Evolutionary conservation across 2,113 vertebrate species (phyloP), one percentile per base, ranked within the genome.

Genomic region (Phaetusa simplex): DNA sequence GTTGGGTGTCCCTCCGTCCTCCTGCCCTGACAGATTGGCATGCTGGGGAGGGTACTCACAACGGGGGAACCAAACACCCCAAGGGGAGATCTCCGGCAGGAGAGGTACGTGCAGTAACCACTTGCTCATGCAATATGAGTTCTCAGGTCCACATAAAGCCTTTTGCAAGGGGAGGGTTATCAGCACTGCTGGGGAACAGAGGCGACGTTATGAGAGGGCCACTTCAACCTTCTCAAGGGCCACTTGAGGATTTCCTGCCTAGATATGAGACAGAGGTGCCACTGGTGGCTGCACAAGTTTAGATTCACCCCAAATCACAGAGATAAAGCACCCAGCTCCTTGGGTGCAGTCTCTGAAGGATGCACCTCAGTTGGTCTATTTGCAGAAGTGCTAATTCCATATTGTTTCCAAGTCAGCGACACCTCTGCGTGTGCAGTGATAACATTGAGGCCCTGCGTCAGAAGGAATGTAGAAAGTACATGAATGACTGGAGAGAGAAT

Each of bases 401-500:
- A 58, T 56, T 72, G 65, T 90, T 94, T 97, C 85, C 72, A 90
- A 89, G 80, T 84, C 83, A 85, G 61, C 4, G n/a, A 53, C 47
- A 43, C 81, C 81, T 77, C 64, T 42, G 6, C 0, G 0, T 5
- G 5, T 87, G 42, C 56, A 50, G 34, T 69, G 76, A 38, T 62
- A 61, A 69, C 52, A 73, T 1, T 47, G 86, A 82, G 88, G 67
- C 20, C 42, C 50, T 82, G 42, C 12, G 2, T 16, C 88, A 71
- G 73, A 96, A 97, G 52, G 81, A 95, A 93, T 87, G 77, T 40
- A 84, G 81, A 90, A 86, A 92, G 45, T 38, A 21, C 18, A 9
- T 14, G 23, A 89, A n/a, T 66, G 64, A 36, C 26, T 78, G 65
- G 9, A 72, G 26, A 92, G 38, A 47, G 34, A 67, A 86, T 13